A percentile compares a stretch with the other conserved stretches of the same genome.
Conservation (phyloP, 2,113 vertebrate genomes). For the Eptesicus fuscus region DNA sequence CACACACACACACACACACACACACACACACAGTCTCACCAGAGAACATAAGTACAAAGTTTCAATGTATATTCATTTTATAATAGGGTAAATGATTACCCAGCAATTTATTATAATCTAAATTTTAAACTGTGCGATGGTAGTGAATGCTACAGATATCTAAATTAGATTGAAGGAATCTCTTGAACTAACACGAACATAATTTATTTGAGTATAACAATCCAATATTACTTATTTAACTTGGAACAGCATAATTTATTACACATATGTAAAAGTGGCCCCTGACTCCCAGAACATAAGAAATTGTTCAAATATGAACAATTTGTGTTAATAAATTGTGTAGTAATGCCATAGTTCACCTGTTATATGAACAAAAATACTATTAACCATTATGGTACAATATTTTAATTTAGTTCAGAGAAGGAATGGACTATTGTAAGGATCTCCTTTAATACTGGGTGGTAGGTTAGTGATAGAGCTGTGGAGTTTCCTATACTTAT, state of each 20-base stretch:
- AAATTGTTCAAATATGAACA: background rate
- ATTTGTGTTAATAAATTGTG: background rate
- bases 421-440: background rate
- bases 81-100: background rate
- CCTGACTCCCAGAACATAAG: background rate
- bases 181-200: background rate
- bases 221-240: background rate
- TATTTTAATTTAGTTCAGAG: background rate
- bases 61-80: background rate
- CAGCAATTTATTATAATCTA: background rate
- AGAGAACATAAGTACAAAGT: background rate
- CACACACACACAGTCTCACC: background rate
- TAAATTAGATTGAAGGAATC: background rate
- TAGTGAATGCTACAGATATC: background rate
- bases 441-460: background rate
- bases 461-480: no score
- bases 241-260: background rate
- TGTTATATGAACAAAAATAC: background rate
- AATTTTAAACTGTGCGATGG: background rate
- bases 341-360: background rate
- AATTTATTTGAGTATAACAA: slow-evolving; percentile 2
- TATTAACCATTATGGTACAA: background rate
- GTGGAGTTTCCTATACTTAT: background rate
- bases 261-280: background rate
- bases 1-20: background rate